Percentiles rank a stretch among this genome's conserved stretches.
Conservation (phyloP, 2,888 invertebrate species). For the Lithophane ornitopus region DNA sequence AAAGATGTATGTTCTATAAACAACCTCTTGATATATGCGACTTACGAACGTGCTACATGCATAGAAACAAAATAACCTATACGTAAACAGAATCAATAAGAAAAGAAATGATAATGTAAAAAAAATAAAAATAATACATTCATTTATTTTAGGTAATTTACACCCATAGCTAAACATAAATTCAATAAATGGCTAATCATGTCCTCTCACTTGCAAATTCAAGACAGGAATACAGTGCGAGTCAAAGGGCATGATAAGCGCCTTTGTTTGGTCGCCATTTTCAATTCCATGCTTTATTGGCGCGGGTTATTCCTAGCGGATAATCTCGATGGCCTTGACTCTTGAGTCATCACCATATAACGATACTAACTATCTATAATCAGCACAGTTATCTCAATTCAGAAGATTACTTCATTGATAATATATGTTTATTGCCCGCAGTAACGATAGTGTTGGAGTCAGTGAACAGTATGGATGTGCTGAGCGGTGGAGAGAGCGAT, state of each 20-base stretch:
- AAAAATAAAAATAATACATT: neutral
- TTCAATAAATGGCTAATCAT: neutral
- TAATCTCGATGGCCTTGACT: neutral
- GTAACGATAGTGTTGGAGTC: conserved; percentile 85
- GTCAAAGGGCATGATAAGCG: neutral
- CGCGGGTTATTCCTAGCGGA: neutral
- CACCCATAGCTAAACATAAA: neutral
- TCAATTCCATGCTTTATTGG: neutral
- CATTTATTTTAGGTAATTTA: neutral
- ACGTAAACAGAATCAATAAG: neutral
- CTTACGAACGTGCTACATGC: neutral
- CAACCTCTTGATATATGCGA: neutral
- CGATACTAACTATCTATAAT: conserved; percentile 15
- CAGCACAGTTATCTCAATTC: conserved; percentile 33
- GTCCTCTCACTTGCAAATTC: neutral
- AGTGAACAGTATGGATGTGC: conserved; percentile 87
- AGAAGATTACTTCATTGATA: conserved; percentile 38
- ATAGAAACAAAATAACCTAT: neutral
- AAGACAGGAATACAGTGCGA: neutral
- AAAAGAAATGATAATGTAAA: neutral
- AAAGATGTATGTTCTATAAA: neutral
- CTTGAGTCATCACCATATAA: conserved; percentile 13
- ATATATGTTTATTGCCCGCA: conserved; percentile 63
- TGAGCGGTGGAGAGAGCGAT: conserved; percentile 89
- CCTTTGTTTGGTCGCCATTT: neutral